Percentiles rank a stretch among this genome's conserved stretches.
These are phyloP conservation scores for Pristiophorus japonicus DNA, from an alignment of 2,113 vertebrate species.

Conservation along the genomic window DNA sequence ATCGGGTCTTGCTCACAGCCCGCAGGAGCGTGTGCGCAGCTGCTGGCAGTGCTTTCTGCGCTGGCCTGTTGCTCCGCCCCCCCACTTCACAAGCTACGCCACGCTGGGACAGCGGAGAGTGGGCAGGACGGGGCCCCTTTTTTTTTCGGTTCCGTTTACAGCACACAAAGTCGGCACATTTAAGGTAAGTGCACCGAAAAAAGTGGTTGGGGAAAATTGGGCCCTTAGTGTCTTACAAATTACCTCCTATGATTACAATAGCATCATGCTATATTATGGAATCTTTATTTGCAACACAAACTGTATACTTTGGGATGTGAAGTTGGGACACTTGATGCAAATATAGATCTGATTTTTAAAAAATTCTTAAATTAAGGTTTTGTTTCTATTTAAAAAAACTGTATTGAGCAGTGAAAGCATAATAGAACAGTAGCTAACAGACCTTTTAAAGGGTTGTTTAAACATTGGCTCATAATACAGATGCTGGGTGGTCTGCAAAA, in stretches of 20 bases:
- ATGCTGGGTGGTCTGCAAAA: neutral
- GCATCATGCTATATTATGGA: neutral
- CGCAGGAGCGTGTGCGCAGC: too few relatives aligned
- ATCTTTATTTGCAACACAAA: neutral
- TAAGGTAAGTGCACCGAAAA: too few relatives aligned
- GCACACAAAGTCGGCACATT: too few relatives aligned
- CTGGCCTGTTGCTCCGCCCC: too few relatives aligned
- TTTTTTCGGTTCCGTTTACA: too few relatives aligned
- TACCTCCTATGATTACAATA: neutral
- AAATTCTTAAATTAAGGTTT: neutral
- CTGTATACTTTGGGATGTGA: neutral
- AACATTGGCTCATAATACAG: neutral
- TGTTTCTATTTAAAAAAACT: neutral
- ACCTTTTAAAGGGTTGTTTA: neutral
- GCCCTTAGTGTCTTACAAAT: neutral
- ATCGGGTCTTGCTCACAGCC: too few relatives aligned
- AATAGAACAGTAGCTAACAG: neutral
- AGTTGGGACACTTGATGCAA: neutral
- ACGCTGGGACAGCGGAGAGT: too few relatives aligned
- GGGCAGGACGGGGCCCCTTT: too few relatives aligned
- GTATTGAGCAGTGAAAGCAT: neutral
- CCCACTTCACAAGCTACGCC: too few relatives aligned
- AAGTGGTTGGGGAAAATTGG: too few relatives aligned
- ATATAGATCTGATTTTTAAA: neutral
- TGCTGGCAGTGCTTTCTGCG: too few relatives aligned